Conservation (phyloP, 1,140 invertebrate genomes). For the Dendroctonus valens region DNA sequence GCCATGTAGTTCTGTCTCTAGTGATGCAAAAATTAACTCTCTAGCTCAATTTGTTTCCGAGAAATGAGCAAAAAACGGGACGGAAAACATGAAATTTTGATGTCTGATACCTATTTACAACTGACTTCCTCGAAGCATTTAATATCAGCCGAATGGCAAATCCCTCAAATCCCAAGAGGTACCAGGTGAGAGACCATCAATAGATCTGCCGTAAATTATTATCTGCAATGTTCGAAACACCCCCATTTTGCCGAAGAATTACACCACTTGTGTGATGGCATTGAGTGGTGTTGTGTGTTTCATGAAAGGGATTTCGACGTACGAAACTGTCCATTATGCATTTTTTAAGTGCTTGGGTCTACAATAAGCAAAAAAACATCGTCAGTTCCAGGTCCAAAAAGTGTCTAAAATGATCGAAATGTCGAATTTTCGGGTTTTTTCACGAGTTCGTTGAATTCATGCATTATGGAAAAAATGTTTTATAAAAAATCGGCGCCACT, state of each 20-base stretch:
- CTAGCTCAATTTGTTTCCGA: too few species aligned
- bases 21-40: too few species aligned
- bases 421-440: too few species aligned
- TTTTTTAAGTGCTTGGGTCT: neutral
- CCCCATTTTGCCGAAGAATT: slow-evolving; percentile 12
- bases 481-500: too few species aligned
- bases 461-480: too few species aligned
- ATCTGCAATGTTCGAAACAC: neutral
- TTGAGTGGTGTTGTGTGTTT: slow-evolving; percentile 7
- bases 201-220: slow-evolving; percentile 12
- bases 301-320: slow-evolving; percentile 7
- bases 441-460: too few species aligned
- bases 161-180: slow-evolving; percentile 12
- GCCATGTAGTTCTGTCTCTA: too few species aligned
- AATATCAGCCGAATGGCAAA: neutral
- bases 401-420: too few species aligned
- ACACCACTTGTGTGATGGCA: slow-evolving; percentile 21
- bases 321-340: neutral
- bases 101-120: neutral
- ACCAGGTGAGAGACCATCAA: slow-evolving; percentile 5
- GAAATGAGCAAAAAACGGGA: too few species aligned
- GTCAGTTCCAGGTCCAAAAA: too few species aligned
- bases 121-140: neutral
- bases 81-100: too few species aligned
- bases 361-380: too few species aligned